phyloP scores from a whole-genome alignment of 1,140 invertebrate genomes.

The Brachionus rubens region DNA sequence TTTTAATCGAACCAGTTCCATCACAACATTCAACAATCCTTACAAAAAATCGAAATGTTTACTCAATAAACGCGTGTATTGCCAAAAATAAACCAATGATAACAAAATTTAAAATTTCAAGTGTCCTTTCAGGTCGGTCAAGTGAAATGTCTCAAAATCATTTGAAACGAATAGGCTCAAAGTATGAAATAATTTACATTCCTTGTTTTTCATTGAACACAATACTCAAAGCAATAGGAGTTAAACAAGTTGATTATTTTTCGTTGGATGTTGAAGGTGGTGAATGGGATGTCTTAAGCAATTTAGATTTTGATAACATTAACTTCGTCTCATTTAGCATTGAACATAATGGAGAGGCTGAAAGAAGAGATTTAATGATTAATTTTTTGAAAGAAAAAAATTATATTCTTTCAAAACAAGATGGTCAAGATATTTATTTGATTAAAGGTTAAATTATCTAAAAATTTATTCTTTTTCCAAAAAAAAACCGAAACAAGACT shows the following conservation, averaged over 20 bases:
- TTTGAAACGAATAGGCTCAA: background rate
- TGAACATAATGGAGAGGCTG: too few species aligned
- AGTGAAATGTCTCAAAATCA: too few species aligned
- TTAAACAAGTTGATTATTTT: background rate
- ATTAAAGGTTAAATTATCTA: too few species aligned
- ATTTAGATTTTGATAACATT: background rate
- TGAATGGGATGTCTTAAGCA: slow-evolving; percentile 6
- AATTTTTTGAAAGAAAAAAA: too few species aligned
- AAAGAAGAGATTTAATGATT: too few species aligned
- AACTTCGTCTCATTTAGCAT: background rate
- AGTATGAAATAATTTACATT: background rate
- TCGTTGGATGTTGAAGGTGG: slow-evolving; percentile 7
- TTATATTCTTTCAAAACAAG: too few species aligned
- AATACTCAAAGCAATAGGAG: slow-evolving; percentile 31
- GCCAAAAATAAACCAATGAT: background rate
- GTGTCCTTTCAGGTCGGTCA: background rate
- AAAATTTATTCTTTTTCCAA: too few species aligned
- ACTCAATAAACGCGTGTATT: background rate
- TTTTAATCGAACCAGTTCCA: slow-evolving; percentile 72
- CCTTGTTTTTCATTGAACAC: slow-evolving; percentile 35
- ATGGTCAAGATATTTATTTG: too few species aligned
- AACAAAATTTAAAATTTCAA: slow-evolving; percentile 2
- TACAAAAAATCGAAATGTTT: background rate
- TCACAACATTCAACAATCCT: slow-evolving; percentile 60
- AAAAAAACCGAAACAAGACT: too few species aligned